Evolutionary conservation across 2,888 invertebrate species (phyloP).

Genomic region (Drosophila histrio): DNA sequence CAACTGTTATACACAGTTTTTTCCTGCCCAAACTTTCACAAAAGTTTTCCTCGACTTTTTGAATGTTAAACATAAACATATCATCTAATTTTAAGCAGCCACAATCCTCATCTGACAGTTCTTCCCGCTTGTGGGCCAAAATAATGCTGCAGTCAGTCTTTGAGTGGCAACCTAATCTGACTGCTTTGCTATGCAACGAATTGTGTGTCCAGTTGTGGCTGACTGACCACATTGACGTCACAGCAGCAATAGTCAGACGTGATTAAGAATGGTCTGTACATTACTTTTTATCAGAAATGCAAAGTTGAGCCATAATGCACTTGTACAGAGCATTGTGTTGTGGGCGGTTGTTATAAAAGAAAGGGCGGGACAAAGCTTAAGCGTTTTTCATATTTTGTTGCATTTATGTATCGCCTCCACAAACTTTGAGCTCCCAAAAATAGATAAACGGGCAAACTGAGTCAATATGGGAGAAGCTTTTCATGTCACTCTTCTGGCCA

Average conservation of each 20-base stretch:
- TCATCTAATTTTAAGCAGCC: background rate
- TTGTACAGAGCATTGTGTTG: background rate
- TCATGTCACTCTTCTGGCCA: background rate
- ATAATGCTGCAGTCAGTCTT: background rate
- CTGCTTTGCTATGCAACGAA: background rate
- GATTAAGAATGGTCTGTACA: conserved; percentile 6
- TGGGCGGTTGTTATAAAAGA: background rate
- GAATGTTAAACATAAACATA: background rate
- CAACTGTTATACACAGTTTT: background rate
- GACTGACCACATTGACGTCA: conserved; percentile 25
- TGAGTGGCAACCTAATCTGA: conserved; percentile 17
- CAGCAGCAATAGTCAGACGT: background rate
- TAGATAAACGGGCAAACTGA: conserved; percentile 32
- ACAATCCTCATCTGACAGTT: background rate
- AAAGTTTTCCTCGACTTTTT: background rate
- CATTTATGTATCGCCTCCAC: conserved; percentile 5
- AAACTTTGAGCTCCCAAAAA: conserved; percentile 56
- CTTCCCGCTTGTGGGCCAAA: background rate
- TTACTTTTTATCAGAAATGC: background rate
- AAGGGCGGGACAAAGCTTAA: conserved; percentile 6
- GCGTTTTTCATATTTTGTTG: background rate
- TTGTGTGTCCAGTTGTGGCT: background rate
- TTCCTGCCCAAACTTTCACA: background rate
- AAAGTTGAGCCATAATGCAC: background rate
- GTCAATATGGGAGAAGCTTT: conserved; percentile 23